Conservation (phyloP, 1,140 invertebrate genomes). For the Zaprionus davidi region DNA sequence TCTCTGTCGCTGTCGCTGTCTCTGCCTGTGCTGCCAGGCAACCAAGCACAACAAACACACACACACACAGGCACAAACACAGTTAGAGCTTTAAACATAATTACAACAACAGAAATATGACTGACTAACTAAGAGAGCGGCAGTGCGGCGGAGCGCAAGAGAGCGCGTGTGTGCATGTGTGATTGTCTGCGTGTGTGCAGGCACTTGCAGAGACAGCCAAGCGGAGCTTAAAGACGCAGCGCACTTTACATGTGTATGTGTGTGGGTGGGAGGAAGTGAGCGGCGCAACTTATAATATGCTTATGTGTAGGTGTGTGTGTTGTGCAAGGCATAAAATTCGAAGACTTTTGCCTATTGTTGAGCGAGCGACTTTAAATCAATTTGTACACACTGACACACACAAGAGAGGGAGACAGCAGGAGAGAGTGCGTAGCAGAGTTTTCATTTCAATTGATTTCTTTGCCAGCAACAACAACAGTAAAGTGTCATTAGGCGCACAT, state of each 20-base stretch:
- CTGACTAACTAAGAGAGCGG: not conserved
- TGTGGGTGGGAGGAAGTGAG: conserved; percentile 40
- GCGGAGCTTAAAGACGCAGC: conserved; percentile 31
- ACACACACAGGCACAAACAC: conserved; percentile 16
- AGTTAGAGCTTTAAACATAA: conserved; percentile 50
- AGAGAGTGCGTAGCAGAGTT: conserved; percentile 15
- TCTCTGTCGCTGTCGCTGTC: not conserved
- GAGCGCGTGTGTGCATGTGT: conserved; percentile 30
- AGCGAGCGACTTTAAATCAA: conserved; percentile 46
- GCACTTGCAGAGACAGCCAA: conserved; percentile 34
- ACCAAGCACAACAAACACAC: conserved; percentile 50
- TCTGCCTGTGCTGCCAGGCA: conserved; percentile 51
- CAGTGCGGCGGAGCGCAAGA: not conserved
- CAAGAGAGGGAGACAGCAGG: not conserved
- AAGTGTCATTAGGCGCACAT: conserved; percentile 53
- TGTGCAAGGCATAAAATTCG: conserved; percentile 30
- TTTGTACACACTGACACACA: conserved; percentile 44
- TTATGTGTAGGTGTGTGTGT: conserved; percentile 16
- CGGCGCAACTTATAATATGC: conserved; percentile 31
- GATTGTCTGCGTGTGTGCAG: conserved; percentile 30
- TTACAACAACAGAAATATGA: conserved; percentile 46
- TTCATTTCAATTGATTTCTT: conserved; percentile 42
- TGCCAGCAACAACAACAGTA: conserved; percentile 26
- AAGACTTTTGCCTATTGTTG: conserved; percentile 48
- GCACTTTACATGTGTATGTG: not conserved